Evolutionary conservation across 2,113 vertebrate genomes (phyloP), one percentile per base, ranked within the genome.

Genomic region (Gasterosteus nipponicus): DNA sequence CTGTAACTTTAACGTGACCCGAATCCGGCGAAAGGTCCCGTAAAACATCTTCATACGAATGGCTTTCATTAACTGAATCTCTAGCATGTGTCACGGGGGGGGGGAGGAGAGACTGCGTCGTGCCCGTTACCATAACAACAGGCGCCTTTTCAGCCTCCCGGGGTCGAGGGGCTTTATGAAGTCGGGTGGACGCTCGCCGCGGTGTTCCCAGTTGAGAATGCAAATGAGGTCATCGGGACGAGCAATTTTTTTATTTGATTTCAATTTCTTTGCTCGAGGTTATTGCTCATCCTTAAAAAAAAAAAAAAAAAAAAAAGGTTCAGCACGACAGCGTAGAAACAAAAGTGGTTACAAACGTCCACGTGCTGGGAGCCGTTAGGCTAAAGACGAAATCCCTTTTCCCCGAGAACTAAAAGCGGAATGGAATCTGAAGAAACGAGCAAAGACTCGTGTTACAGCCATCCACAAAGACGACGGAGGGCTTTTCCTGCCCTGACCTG

Each of bases 1-100:
- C 5, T 33, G 33, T 33, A 33, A 33, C 33, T 33, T 33, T 5
- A 33, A 33, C 33, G 33, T 5, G 33, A 33, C 33, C 33, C 33
- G 3, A 3, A 33, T n/a, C 7, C 41, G n/a, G 63, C 73, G 19
- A 41, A 44, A 46, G 66, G 64, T 38, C 39, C 54, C 19, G 46
- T 46, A 69, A 69, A 56, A 79, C 60, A 64, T 59, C 39, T 22
- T 61, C 53, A 64, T 56, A 22, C n/a, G n/a, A 57, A 71, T 67
- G 61, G 41, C 33, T 42, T 70, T 58, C 56, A 82, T 75, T 67
- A 64, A 62, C 51, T 9, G 0, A 60, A 44, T 35, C 19, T 76
- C 42, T 39, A 46, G 29, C 6, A 39, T 42, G 67, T 58, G 35
- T 46, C 29, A 69, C 19, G 22, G 22, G 22, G 22, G 22, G 22